Percentiles rank a stretch among this genome's conserved stretches.
These are phyloP conservation scores for Limnephilus auricula DNA, from an alignment of 2,888 invertebrate species.

Conservation along the genomic window DNA sequence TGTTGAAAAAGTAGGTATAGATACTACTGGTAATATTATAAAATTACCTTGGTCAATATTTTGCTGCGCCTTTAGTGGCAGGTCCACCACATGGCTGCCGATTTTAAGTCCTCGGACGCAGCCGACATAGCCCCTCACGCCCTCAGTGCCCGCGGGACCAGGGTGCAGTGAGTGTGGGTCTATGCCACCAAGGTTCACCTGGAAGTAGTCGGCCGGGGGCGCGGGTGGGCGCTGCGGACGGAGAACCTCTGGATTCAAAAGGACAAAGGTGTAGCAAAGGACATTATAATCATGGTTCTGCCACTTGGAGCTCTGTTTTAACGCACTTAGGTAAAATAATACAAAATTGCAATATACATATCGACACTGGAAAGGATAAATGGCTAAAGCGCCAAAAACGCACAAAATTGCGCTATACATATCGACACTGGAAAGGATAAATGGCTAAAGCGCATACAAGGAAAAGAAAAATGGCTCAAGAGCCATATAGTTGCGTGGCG, in stretches of 20 bases:
- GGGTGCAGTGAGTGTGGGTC: slow-evolving; percentile 84
- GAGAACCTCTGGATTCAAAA: slow-evolving; percentile 82
- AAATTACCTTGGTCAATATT: slow-evolving; percentile 81
- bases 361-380: too few species aligned
- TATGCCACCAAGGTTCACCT: slow-evolving; percentile 91
- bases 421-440: too few species aligned
- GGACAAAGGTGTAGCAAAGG: neutral
- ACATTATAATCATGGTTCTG: neutral
- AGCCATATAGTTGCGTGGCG: too few species aligned
- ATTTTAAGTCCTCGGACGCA: slow-evolving; percentile 93
- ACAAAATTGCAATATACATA: too few species aligned
- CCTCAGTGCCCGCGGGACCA: slow-evolving; percentile 71
- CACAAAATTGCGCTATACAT: too few species aligned
- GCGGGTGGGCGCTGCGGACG: slow-evolving; percentile 93
- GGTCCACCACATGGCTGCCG: slow-evolving; percentile 87
- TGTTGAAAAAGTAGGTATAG: too few species aligned
- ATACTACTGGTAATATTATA: neutral
- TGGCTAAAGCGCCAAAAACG: too few species aligned
- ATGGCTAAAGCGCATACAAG: too few species aligned
- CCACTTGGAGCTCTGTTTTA: neutral
- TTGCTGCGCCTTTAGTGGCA: slow-evolving; percentile 84
- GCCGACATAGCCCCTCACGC: slow-evolving; percentile 87
- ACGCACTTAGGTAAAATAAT: too few species aligned
- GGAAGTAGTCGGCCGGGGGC: slow-evolving; percentile 92
- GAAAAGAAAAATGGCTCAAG: too few species aligned